A percentile compares a stretch with the other conserved stretches of the same genome.
Evolutionary conservation across 2,888 invertebrate genomes (phyloP).

Genomic region (Ephialtes manifestator): DNA sequence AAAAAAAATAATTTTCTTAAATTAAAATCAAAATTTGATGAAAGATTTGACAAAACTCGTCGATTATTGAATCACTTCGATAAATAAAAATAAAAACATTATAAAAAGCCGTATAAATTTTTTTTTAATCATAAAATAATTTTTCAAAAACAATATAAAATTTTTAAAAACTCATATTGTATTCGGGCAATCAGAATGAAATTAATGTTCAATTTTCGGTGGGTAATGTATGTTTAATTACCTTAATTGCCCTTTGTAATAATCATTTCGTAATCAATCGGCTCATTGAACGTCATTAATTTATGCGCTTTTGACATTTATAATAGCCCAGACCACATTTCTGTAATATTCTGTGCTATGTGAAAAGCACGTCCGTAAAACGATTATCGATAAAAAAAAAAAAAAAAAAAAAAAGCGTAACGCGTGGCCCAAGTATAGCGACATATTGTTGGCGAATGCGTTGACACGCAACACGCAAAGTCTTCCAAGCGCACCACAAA

Average conservation of each 20-base stretch:
- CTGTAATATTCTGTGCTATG: not conserved
- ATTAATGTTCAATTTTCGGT: too few species aligned
- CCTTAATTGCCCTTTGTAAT: not conserved
- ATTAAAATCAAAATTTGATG: too few species aligned
- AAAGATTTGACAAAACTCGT: too few species aligned
- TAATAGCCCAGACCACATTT: not conserved
- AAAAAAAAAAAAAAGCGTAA: not conserved
- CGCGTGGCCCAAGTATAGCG: not conserved
- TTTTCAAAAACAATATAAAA: too few species aligned
- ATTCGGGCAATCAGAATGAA: too few species aligned
- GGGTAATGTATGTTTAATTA: too few species aligned
- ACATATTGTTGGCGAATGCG: not conserved
- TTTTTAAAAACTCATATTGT: too few species aligned
- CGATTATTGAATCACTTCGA: too few species aligned
- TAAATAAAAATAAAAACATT: too few species aligned
- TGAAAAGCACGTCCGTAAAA: not conserved
- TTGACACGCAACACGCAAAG: not conserved
- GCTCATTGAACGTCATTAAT: not conserved
- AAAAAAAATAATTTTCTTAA: too few species aligned
- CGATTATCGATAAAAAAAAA: not conserved
- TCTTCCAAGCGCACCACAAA: not conserved
- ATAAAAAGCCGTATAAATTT: too few species aligned
- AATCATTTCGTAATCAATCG: constrained; percentile 2
- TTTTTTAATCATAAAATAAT: too few species aligned
- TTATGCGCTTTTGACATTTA: not conserved